Conservation (phyloP, 2,888 invertebrate genomes). For the Diplolepis rosae region DNA sequence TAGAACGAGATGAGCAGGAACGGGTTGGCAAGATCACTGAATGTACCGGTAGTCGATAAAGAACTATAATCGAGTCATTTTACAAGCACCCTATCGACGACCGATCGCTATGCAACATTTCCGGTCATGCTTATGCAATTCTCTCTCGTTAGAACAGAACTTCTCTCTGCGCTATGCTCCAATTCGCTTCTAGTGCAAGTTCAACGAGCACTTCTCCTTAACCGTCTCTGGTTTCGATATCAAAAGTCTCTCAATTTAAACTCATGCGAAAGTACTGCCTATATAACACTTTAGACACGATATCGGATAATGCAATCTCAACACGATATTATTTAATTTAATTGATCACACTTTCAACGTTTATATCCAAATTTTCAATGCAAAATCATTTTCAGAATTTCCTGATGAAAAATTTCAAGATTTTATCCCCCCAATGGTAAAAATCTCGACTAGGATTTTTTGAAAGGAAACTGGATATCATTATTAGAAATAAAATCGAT, state of each 20-base stretch:
- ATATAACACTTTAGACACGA: not conserved
- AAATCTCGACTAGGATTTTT: too few species aligned
- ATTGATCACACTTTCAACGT: not conserved
- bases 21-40: conserved; percentile 49
- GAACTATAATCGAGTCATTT: conserved; percentile 52
- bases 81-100: conserved; percentile 46
- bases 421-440: too few species aligned
- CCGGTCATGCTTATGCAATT: conserved; percentile 48
- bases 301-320: not conserved
- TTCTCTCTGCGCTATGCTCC: conserved; percentile 48
- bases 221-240: not conserved
- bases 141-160: conserved; percentile 47
- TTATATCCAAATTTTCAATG: too few species aligned
- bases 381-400: too few species aligned
- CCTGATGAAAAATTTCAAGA: too few species aligned
- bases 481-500: too few species aligned
- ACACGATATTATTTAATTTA: not conserved
- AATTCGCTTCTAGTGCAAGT: conserved; percentile 47
- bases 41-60: conserved; percentile 57
- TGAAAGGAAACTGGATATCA: too few species aligned
- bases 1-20: conserved; percentile 47
- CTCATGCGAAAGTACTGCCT: not conserved
- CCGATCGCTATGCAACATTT: conserved; percentile 48
- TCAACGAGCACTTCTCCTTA: conserved; percentile 33
- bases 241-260: not conserved